phyloP scores from a whole-genome alignment of 2,888 invertebrate genomes.

The Isoperla grammatica region DNA sequence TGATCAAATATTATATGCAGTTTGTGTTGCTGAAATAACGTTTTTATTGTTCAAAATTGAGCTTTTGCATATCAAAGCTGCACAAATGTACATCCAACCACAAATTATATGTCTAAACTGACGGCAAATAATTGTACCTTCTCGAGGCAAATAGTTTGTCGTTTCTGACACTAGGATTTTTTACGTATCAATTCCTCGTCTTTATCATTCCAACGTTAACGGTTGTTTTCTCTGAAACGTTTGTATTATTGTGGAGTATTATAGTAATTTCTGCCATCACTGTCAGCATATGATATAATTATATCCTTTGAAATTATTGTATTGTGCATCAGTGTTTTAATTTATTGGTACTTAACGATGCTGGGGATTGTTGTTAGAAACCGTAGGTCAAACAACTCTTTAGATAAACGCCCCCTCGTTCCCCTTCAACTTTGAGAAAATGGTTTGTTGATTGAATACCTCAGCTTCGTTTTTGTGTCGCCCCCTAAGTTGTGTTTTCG shows the following conservation, averaged over 20 bases:
- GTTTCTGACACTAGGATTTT: constrained; percentile 10
- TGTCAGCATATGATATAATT: constrained; percentile 1
- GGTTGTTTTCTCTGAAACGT: constrained; percentile 20
- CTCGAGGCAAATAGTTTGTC: constrained; percentile 15
- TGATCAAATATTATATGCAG: too few species aligned
- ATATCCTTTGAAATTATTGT: constrained; percentile 3
- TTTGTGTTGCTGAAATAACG: too few species aligned
- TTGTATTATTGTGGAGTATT: constrained; percentile 25
- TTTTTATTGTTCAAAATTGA: too few species aligned
- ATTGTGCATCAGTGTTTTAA: constrained; percentile 11
- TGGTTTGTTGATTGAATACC: constrained; percentile 12
- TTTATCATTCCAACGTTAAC: constrained; percentile 24
- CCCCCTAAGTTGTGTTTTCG: constrained; percentile 10
- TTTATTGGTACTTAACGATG: constrained; percentile 27
- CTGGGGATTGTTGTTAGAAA: not conserved
- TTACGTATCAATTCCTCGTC: constrained; percentile 24
- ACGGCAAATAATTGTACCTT: not conserved
- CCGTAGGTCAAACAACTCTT: constrained; percentile 4
- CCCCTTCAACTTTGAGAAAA: constrained; percentile 10
- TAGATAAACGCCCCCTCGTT: not conserved
- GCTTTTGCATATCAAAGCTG: too few species aligned
- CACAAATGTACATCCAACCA: too few species aligned
- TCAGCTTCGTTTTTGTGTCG: constrained; percentile 20
- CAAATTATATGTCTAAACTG: too few species aligned
- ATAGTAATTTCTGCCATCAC: constrained; percentile 12